Percentiles rank a stretch among this genome's conserved stretches.
phyloP scores from a whole-genome alignment of 2,888 invertebrate species.

The Callimorpha dominula region DNA sequence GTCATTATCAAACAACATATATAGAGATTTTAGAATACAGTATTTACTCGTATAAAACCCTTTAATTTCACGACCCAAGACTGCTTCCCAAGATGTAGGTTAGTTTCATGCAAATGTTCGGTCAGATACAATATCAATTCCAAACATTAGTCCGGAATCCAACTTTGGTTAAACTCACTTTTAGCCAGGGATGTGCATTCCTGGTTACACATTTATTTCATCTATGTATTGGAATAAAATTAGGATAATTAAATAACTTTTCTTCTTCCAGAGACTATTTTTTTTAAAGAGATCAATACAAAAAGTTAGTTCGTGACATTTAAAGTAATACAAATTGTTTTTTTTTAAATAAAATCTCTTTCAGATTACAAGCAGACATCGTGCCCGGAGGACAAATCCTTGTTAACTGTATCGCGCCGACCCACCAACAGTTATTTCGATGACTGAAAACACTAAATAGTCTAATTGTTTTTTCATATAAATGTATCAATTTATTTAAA shows the following conservation, averaged over 20 bases:
- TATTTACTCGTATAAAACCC: no score
- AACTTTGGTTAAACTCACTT: no score
- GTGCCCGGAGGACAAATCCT: conserved; percentile 77
- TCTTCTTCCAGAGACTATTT: neutral
- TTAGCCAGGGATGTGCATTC: no score
- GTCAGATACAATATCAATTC: neutral
- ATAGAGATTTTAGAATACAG: no score
- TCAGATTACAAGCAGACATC: conserved; percentile 80
- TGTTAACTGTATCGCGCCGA: conserved; percentile 76
- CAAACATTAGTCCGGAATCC: neutral
- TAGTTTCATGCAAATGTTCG: no score
- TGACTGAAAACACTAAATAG: conserved; percentile 49
- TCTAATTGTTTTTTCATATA: conserved; percentile 20
- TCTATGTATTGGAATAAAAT: neutral
- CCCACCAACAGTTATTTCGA: conserved; percentile 79
- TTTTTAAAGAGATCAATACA: neutral
- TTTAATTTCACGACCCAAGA: no score
- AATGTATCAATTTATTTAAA: conserved; percentile 35
- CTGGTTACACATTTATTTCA: no score
- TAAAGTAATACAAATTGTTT: neutral
- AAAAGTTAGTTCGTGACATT: neutral
- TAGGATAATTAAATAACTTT: neutral
- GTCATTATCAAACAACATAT: no score
- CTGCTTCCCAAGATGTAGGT: no score
- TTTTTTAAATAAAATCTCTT: conserved; percentile 41